phyloP scores from a whole-genome alignment of 2,113 vertebrate genomes.

The Tympanuchus pallidicinctus region DNA sequence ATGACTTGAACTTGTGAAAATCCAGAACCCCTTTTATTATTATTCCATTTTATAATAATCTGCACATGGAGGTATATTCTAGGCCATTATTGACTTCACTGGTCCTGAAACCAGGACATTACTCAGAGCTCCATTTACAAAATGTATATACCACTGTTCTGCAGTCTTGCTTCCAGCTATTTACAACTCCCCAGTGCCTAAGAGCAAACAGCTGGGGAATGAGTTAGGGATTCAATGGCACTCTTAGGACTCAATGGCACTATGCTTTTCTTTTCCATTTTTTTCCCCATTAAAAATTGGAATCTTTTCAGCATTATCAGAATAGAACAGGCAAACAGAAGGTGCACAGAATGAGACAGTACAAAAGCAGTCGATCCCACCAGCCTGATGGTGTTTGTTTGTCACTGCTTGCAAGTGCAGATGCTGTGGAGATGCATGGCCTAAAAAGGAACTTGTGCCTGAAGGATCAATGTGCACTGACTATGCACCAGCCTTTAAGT shows the following conservation, averaged over 20 bases:
- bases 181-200: background rate
- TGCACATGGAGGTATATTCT: background rate
- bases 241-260: background rate
- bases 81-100: conserved; percentile 3
- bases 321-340: background rate
- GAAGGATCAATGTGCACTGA: background rate
- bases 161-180: background rate
- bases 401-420: background rate
- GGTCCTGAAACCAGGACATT: background rate
- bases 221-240: background rate
- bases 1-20: conserved; percentile 2
- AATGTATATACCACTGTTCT: background rate
- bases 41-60: background rate
- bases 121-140: conserved; percentile 5
- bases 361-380: background rate
- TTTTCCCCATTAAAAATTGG: background rate
- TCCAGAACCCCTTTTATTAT: background rate
- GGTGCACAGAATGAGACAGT: background rate
- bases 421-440: background rate
- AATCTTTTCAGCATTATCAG: background rate
- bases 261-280: background rate
- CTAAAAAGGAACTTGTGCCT: background rate
- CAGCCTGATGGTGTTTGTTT: background rate
- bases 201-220: background rate
- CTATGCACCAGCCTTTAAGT: background rate